Conservation (phyloP, 2,888 invertebrate species). For the Desoria tigrina region DNA sequence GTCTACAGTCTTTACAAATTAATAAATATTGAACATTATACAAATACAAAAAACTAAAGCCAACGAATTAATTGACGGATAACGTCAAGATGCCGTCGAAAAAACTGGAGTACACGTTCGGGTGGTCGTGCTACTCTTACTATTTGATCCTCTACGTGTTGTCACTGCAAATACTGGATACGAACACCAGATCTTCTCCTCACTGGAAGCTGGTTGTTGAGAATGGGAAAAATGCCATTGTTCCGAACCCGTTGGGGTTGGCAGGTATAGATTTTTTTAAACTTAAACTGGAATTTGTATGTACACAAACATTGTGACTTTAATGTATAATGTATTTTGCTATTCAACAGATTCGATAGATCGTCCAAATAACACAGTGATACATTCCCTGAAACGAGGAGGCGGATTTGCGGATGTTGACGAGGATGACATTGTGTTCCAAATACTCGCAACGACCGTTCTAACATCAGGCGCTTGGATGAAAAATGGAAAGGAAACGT, state of each 20-base stretch:
- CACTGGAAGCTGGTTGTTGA: slow-evolving; percentile 81
- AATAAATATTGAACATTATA: too few species aligned
- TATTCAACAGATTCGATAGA: neutral
- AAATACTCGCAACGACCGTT: slow-evolving; percentile 51
- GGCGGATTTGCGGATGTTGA: slow-evolving; percentile 40
- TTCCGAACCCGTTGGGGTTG: slow-evolving; percentile 41
- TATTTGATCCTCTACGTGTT: slow-evolving; percentile 71
- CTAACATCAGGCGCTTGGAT: slow-evolving; percentile 52
- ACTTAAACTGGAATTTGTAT: neutral
- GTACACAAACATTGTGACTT: neutral
- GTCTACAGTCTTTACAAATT: too few species aligned
- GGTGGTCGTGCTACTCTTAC: slow-evolving; percentile 50
- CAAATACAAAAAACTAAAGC: too few species aligned
- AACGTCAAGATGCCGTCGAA: slow-evolving; percentile 30
- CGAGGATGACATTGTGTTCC: slow-evolving; percentile 49
- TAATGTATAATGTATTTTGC: neutral
- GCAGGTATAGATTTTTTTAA: neutral
- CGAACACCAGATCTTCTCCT: slow-evolving; percentile 74
- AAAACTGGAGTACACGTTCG: slow-evolving; percentile 37
- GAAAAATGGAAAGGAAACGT: slow-evolving; percentile 50
- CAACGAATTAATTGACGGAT: too few species aligned
- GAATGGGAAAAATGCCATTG: slow-evolving; percentile 61
- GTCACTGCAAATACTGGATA: slow-evolving; percentile 70
- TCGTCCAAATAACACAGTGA: slow-evolving; percentile 1
- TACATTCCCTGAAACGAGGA: slow-evolving; percentile 20